Conservation (phyloP, 2,888 invertebrate genomes). For the Argyra leucocephala region DNA sequence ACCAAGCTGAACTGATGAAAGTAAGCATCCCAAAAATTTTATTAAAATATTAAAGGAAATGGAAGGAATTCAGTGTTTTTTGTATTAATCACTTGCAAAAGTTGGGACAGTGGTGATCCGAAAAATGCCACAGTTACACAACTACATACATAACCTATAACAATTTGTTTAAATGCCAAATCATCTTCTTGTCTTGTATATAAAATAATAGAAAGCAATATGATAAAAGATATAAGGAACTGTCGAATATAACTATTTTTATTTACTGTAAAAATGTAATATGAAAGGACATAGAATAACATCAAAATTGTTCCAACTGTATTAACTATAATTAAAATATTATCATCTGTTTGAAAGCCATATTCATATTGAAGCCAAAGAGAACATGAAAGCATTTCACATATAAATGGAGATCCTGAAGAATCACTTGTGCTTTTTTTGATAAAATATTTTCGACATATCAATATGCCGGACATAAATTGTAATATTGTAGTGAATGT, state of each 20-base stretch:
- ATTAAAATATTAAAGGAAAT: conserved; percentile 74
- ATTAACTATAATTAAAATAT: conserved; percentile 65
- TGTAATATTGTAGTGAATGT: background rate
- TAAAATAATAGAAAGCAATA: conserved; percentile 49
- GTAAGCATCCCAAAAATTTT: conserved; percentile 65
- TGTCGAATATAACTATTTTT: conserved; percentile 58
- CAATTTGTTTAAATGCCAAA: background rate
- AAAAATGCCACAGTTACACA: conserved; percentile 68
- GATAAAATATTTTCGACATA: conserved; percentile 64
- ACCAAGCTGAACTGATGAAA: conserved; percentile 58
- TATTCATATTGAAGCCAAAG: conserved; percentile 76
- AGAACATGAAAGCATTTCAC: conserved; percentile 63
- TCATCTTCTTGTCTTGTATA: conserved; percentile 51
- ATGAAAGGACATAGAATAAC: conserved; percentile 58
- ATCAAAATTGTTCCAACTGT: conserved; percentile 62
- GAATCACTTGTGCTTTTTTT: conserved; percentile 68
- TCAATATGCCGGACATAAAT: conserved; percentile 38
- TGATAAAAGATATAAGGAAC: conserved; percentile 46
- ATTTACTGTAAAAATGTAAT: conserved; percentile 62
- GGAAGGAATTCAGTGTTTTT: conserved; percentile 79
- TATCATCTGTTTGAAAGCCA: conserved; percentile 63
- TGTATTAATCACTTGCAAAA: conserved; percentile 68
- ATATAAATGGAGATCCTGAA: conserved; percentile 66
- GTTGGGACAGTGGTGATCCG: conserved; percentile 69
- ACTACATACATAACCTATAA: conserved; percentile 50